Evolutionary conservation across 2,797 vertebrate species (phyloP), one percentile per base, ranked within the genome.

Genomic region (Australoheros facetus): DNA sequence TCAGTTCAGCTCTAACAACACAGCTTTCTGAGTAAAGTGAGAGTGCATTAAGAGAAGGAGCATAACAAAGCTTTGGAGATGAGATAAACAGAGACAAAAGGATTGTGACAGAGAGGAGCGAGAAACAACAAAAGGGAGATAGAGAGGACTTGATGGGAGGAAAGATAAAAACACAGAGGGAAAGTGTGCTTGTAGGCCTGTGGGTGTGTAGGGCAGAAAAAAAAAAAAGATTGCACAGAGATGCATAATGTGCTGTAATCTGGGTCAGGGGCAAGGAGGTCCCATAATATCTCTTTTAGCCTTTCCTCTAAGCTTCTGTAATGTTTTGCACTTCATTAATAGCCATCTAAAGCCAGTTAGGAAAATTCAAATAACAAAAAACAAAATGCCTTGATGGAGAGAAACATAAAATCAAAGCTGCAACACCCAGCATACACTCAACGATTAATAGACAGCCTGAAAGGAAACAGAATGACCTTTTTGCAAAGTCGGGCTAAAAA

Each of bases 31-130:
- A 88, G 88, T 75, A 82, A 70, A 79, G 64, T 16, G 4, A 57
- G 71, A 77, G 79, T 79, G 84, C 88, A 91, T 89, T 88, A 89
- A 87, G 82, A 88, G 77, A 55, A 82, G 81, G 78, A 83, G 85
- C 66, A 85, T 85, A 92, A 89, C 82, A 88, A 87, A 81, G 74
- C 84, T 86, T 86, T 53, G 69, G 74, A 88, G 86, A 90, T 81
- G 81, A 89, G 90, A 90, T 90, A 84, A 92, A 91, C 59, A 82
- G 77, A 89, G 80, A 89, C 80, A 80, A 87, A 85, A 64, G 51
- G 54, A 58, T 56, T 85, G 81, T 64, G 78, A 82, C 73, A 58
- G 60, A 84, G 80, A 78, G 32, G 51, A 72, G 51, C 48, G 26
- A 54, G 34, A 66, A 32, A 69, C 78, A 17, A 77, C n/a, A 55